Base-by-base conservation (phyloP, 2,113 vertebrate species). In the Sporophila hypoxantha region DNA sequence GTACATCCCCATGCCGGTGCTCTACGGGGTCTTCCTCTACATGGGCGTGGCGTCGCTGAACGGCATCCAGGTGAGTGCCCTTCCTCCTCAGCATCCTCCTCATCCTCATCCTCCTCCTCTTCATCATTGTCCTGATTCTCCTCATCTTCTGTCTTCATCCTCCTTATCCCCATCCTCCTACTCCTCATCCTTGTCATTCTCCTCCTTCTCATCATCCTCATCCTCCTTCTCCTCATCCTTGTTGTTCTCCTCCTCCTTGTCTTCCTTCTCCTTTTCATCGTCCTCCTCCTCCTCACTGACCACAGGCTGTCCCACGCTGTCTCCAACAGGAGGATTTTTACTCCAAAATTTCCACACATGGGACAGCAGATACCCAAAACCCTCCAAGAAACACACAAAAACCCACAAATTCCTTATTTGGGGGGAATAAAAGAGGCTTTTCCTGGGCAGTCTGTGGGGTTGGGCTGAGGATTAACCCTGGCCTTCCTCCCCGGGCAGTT, bases 11-110 rank as follows among this genome's bases (percentile, higher is more conserved):
- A 97, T 99, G 99, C 98, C 99, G 0, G 99, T 99, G 90, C 97
- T 99, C 10, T 99, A 99, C 0, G 98, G 99, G 0, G 98, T 99
- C 88, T 99, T 99, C 86, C 98, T 99, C 87, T 99, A 99, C 97
- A 99, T 99, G 99, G 99, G 99, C 0, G 99, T 99, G 13, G 98
- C 99, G 0, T 99, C 99, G 0, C 97, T 99, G 23, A 98, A 98
- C 2, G 99, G 99, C 81, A 99, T 99, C 88, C 99, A 99, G 98
- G 99, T 99, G 93, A 82, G 94, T 4, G 6, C 18, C 62, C 18
- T 34, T 61, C 60, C 22, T 78, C 44, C 23, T 25, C 12, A 0
- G 57, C 39, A 7, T 70, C 65, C 8, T 73, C 27, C 8, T 62
- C 30, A 10, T 82, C n/a, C n/a, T n/a, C n/a, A n/a, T n/a, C n/a